phyloP scores from a whole-genome alignment of 2,113 vertebrate species.

The Cygnus atratus region DNA sequence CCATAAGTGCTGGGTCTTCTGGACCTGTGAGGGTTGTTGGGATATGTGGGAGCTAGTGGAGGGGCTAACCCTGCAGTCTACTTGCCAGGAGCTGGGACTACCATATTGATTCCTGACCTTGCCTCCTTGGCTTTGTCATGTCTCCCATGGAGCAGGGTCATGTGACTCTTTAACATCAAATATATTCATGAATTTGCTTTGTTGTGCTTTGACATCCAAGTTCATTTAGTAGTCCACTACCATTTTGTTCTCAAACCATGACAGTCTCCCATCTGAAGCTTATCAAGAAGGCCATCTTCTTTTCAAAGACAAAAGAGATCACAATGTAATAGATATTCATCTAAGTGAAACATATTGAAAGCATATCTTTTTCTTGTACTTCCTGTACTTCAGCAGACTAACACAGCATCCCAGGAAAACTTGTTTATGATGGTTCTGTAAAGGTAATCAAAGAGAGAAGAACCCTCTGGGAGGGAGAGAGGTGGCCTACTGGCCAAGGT shows the following conservation, averaged over 20 bases:
- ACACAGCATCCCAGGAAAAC: background rate
- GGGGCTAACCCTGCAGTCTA: background rate
- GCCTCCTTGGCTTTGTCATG: background rate
- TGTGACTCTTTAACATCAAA: background rate
- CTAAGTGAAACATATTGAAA: background rate
- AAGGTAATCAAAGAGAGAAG: background rate
- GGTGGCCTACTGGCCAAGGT: background rate
- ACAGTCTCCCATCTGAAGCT: background rate
- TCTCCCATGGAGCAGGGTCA: background rate
- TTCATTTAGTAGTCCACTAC: background rate
- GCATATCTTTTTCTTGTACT: background rate
- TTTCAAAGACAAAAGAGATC: background rate
- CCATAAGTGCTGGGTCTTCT: accelerated
- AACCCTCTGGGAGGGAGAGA: background rate
- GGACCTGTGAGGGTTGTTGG: background rate
- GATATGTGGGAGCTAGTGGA: accelerated
- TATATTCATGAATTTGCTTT: background rate
- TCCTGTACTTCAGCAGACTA: background rate
- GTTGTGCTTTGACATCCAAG: background rate
- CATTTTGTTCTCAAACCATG: background rate
- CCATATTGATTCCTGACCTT: accelerated
- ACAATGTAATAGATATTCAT: background rate
- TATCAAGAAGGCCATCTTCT: background rate
- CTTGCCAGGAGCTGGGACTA: background rate
- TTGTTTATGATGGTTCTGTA: background rate